Conservation (phyloP, 2,797 vertebrate genomes). For the Melanotaenia parkinsoni region DNA sequence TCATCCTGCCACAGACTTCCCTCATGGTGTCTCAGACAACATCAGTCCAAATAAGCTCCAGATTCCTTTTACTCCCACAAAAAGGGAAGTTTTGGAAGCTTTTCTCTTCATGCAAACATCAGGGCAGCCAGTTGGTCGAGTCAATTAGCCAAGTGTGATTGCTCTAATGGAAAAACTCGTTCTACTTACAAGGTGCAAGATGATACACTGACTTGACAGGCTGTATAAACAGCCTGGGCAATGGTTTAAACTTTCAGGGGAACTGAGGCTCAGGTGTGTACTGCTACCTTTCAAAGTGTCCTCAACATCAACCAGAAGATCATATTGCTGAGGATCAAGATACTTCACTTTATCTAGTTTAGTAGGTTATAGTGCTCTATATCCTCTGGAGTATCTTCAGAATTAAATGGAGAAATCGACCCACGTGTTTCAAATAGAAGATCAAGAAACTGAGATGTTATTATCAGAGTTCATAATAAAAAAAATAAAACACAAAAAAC, state of each 20-base stretch:
- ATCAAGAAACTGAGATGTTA: too few relatives aligned
- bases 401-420: not conserved
- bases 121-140: not conserved
- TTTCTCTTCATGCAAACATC: not conserved
- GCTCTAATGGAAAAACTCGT: not conserved
- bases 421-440: too few relatives aligned
- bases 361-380: not conserved
- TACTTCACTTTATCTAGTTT: not conserved
- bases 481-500: too few relatives aligned
- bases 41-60: constrained; percentile 2
- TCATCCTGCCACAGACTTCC: constrained; percentile 15
- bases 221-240: not conserved
- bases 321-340: not conserved
- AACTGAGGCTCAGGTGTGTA: not conserved
- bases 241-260: not conserved
- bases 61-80: constrained; percentile 4
- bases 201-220: constrained; percentile 1
- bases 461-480: too few relatives aligned
- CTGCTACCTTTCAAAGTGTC: not conserved
- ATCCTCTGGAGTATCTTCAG: not conserved
- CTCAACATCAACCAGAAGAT: not conserved
- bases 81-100: constrained; percentile 2
- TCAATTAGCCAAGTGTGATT: not conserved
- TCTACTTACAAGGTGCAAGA: not conserved
- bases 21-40: constrained; percentile 37